These are phyloP conservation scores for Metopolophium dirhodum DNA, from an alignment of 1,140 invertebrate genomes.

Conservation along the genomic window DNA sequence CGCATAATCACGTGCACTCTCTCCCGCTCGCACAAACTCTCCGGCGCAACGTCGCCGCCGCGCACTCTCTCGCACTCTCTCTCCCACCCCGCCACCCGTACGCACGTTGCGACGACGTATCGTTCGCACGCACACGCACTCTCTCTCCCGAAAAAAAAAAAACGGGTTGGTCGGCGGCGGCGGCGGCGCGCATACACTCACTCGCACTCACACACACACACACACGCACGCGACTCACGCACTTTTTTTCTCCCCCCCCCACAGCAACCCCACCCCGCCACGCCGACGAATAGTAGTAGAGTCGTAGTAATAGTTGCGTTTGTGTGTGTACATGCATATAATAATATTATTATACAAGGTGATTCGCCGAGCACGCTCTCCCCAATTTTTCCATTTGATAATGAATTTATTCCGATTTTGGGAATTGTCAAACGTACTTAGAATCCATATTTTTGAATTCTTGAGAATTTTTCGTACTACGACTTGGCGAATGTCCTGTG, in stretches of 20 bases:
- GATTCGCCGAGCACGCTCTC: no score
- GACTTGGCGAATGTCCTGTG: no score
- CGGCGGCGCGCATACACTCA: neutral
- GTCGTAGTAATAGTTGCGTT: neutral
- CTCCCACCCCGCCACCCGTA: neutral
- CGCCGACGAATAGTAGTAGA: neutral
- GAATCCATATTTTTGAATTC: no score
- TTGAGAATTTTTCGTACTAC: no score
- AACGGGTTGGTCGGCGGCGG: slow-evolving; percentile 44
- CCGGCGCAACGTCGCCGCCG: neutral
- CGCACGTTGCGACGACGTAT: neutral
- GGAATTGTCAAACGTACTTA: no score
- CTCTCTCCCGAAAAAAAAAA: slow-evolving; percentile 37
- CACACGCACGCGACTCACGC: slow-evolving; percentile 38
- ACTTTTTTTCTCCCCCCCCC: neutral
- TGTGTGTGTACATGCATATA: neutral
- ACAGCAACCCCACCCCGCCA: neutral
- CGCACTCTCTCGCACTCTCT: slow-evolving; percentile 15
- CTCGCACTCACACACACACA: slow-evolving; percentile 40
- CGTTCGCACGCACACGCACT: slow-evolving; percentile 6
- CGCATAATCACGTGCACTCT: slow-evolving; percentile 9
- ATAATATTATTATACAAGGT: slow-evolving; percentile 10
- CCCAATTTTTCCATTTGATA: no score
- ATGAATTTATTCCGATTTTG: no score
- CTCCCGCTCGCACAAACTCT: slow-evolving; percentile 11